These are phyloP conservation scores for Erethizon dorsatum DNA, from an alignment of 2,797 vertebrate species.

Conservation along the genomic window DNA sequence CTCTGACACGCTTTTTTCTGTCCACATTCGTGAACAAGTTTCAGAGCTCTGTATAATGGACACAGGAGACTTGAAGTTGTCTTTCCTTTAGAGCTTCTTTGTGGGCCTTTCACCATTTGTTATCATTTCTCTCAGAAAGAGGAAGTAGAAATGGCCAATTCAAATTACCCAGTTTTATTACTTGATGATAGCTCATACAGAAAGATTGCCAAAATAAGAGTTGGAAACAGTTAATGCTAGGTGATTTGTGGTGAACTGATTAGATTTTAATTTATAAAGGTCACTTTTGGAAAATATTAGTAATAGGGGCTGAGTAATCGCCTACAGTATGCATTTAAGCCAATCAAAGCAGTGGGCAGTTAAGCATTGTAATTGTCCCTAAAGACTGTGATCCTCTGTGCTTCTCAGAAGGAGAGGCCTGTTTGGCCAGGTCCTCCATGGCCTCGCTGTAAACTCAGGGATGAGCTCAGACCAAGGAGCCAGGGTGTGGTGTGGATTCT, in stretches of 20 bases:
- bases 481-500: neutral
- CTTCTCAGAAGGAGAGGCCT: neutral
- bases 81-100: conserved; percentile 7
- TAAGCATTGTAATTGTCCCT: neutral
- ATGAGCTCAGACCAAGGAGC: neutral
- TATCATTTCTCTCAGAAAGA: conserved; percentile 47
- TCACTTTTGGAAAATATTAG: conserved; percentile 56
- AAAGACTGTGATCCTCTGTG: neutral
- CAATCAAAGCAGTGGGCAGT: conserved; percentile 10
- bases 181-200: neutral
- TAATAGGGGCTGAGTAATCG: neutral
- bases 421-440: neutral
- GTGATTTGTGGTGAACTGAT: conserved; percentile 24
- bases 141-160: conserved; percentile 3
- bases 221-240: neutral
- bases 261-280: conserved; percentile 53
- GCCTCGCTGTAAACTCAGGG: neutral
- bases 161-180: neutral
- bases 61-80: neutral
- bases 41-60: neutral
- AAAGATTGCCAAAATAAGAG: conserved; percentile 19
- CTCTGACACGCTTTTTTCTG: neutral
- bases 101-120: conserved; percentile 6
- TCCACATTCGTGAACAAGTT: neutral
- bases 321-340: neutral